Evolutionary conservation across 2,888 invertebrate species (phyloP).

Genomic region (Congeria kusceri): DNA sequence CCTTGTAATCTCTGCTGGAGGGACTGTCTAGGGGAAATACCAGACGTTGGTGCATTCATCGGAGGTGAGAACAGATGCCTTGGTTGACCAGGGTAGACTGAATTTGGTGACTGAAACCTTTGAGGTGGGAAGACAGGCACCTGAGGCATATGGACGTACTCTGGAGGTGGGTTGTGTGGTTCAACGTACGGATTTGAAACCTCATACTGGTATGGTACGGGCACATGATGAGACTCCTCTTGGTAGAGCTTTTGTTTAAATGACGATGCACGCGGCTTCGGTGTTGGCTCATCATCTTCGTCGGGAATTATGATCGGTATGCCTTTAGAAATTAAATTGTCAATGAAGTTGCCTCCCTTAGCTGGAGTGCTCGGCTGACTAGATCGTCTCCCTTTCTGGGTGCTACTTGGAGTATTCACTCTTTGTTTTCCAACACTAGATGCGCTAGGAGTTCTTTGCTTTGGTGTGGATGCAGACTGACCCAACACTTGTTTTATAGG

Average conservation of each 20-base stretch:
- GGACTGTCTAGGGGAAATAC: too few relatives aligned
- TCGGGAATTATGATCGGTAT: constrained; percentile 58
- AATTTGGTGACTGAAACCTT: too few relatives aligned
- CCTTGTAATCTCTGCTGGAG: too few relatives aligned
- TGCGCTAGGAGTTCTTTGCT: too few relatives aligned
- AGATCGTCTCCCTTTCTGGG: background rate
- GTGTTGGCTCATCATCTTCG: constrained; percentile 30
- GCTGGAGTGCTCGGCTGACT: constrained; percentile 10
- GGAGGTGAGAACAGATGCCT: background rate
- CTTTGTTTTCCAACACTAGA: background rate
- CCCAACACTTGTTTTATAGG: constrained; percentile 16
- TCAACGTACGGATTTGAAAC: too few relatives aligned
- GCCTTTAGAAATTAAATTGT: constrained; percentile 53
- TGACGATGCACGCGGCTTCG: background rate
- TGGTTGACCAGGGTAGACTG: background rate
- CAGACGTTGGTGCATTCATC: too few relatives aligned
- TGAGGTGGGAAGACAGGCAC: too few relatives aligned
- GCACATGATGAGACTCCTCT: too few relatives aligned
- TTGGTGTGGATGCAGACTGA: background rate
- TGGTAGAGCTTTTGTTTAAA: background rate
- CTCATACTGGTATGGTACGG: too few relatives aligned
- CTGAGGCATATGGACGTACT: too few relatives aligned
- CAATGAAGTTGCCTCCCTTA: constrained; percentile 47
- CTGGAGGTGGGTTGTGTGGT: too few relatives aligned
- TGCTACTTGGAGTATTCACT: background rate